These are phyloP conservation scores for Eupithecia centaureata DNA, from an alignment of 2,888 invertebrate genomes.

Conservation along the genomic window DNA sequence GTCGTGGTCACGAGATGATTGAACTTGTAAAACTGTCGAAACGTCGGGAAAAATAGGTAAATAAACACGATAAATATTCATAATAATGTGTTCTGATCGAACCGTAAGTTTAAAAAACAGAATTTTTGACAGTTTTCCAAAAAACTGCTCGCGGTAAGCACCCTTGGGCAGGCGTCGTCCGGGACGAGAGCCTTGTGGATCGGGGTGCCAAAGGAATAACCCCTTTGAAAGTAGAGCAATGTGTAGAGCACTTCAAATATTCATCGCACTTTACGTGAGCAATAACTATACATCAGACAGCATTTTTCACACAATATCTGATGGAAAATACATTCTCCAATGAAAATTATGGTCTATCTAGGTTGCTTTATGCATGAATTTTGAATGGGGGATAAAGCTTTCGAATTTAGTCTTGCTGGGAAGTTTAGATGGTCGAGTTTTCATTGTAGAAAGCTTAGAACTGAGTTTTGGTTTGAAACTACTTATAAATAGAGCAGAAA, in stretches of 20 bases:
- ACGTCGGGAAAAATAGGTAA: no score
- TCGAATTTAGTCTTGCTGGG: conserved; percentile 6
- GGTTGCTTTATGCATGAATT: conserved; percentile 24
- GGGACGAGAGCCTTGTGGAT: no score
- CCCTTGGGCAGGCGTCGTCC: no score
- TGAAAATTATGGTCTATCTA: conserved; percentile 19
- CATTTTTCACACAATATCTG: conserved; percentile 24
- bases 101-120: no score
- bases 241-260: conserved; percentile 5
- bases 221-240: not conserved
- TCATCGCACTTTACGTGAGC: conserved; percentile 15
- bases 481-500: not conserved
- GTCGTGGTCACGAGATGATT: no score
- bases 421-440: conserved; percentile 12
- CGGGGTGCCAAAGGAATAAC: no score
- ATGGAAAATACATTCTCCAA: conserved; percentile 20
- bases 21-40: no score
- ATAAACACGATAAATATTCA: no score
- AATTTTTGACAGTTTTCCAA: no score
- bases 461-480: not conserved
- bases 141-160: no score
- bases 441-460: not conserved
- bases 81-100: no score
- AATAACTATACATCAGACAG: conserved; percentile 30
- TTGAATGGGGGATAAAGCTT: conserved; percentile 27